phyloP scores from a whole-genome alignment of 37 sponge, comb jelly and placozoan genomes.

The Axinella damicornis region DNA sequence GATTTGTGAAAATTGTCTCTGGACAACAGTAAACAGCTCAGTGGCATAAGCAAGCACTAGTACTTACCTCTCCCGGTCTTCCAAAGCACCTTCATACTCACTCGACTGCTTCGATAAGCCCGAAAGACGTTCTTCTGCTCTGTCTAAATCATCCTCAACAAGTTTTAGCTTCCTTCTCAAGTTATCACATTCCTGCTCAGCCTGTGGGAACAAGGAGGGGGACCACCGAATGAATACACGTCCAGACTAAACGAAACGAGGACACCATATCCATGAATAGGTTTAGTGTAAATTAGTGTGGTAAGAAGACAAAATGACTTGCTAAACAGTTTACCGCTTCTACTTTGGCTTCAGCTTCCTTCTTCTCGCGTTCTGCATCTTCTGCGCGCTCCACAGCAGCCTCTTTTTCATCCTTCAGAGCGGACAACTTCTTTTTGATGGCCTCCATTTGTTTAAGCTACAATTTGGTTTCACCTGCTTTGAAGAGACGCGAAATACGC shows the following conservation, averaged over 20 bases:
- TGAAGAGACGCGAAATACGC: no score
- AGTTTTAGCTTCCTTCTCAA: slow-evolving; percentile 46
- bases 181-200: slow-evolving; percentile 34
- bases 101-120: not conserved
- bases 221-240: no score
- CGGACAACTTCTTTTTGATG: slow-evolving; percentile 56
- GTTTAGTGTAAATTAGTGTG: no score
- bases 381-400: slow-evolving; percentile 18
- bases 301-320: no score
- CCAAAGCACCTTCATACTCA: slow-evolving; percentile 2
- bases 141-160: slow-evolving; percentile 62
- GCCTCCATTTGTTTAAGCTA: slow-evolving; percentile 45
- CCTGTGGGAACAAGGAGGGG: no score
- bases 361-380: slow-evolving; percentile 5
- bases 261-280: no score
- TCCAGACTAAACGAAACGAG: no score
- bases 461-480: no score
- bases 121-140: slow-evolving; percentile 21
- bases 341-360: slow-evolving; percentile 36
- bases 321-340: slow-evolving; percentile 22
- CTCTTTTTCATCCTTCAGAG: slow-evolving; percentile 51
- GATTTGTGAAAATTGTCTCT: no score
- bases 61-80: not conserved
- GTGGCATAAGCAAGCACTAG: no score
- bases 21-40: no score